These are phyloP conservation scores for Drosophila orosa DNA, from an alignment of 1,140 invertebrate species.

Conservation along the genomic window DNA sequence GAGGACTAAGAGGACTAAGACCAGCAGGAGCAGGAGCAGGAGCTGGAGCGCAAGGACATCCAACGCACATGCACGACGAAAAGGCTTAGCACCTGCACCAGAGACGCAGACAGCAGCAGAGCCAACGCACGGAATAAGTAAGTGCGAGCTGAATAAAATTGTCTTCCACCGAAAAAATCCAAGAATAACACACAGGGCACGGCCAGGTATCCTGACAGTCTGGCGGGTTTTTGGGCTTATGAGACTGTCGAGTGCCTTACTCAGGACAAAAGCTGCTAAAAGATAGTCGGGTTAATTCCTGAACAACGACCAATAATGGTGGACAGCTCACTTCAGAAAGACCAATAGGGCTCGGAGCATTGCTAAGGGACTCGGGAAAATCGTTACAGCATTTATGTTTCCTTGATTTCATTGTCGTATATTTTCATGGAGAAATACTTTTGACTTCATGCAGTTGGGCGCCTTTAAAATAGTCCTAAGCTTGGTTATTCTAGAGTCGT, in stretches of 20 bases:
- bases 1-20: constrained; percentile 23
- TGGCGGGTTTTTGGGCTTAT: constrained; percentile 29
- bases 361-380: not conserved
- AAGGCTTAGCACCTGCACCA: constrained; percentile 72
- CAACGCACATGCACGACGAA: constrained; percentile 34
- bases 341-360: not conserved
- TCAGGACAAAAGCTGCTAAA: constrained; percentile 15
- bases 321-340: not conserved
- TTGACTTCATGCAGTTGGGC: not conserved
- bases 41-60: constrained; percentile 38
- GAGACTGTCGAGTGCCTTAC: constrained; percentile 39
- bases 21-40: constrained; percentile 24
- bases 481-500: not conserved
- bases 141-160: constrained; percentile 57
- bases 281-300: constrained; percentile 12
- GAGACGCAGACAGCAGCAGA: constrained; percentile 51
- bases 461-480: not conserved
- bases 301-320: constrained; percentile 4
- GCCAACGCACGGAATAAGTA: constrained; percentile 72
- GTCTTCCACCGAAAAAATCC: constrained; percentile 17
- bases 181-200: constrained; percentile 21
- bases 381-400: not conserved
- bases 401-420: not conserved
- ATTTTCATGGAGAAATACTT: not conserved
- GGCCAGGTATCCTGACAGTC: constrained; percentile 5